Evolutionary conservation across 2,113 vertebrate species (phyloP), one percentile per base, ranked within the genome.

Genomic region (Alosa alosa): DNA sequence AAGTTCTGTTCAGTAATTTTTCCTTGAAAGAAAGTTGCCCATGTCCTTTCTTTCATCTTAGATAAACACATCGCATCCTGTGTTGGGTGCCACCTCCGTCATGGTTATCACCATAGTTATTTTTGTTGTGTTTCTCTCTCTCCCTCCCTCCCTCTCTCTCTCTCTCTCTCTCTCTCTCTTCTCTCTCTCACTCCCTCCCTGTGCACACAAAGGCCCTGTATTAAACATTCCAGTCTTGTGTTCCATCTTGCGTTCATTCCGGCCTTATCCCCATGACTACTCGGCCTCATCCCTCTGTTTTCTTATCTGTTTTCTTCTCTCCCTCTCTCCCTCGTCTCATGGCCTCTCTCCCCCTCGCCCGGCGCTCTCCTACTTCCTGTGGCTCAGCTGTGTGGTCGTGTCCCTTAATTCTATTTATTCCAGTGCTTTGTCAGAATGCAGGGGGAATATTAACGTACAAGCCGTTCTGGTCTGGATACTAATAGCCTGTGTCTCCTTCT

Each of bases 401-500:
- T 95, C 93, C 94, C 94, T n/a, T n/a, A n/a, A n/a, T n/a, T n/a
- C n/a, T n/a, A n/a, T n/a, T n/a, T n/a, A n/a, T n/a, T n/a, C n/a
- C n/a, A n/a, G 95, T 95, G 95, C 95, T 95, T 95, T 95, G 95
- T 96, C 93, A 91, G 93, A 94, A 95, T 94, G 95, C 92, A 89
- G 86, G 49, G 92, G 94, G 95, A 95, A 95, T 95, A 94, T 95
- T 96, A 95, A 95, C 94, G 94, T 93, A 94, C 94, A 94, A 87
- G 92, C 92, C 92, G 93, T 93, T 91, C 92, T 89, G 91, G 93
- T 93, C 92, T 94, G 94, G 92, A 92, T 95, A 95, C 95, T 94
- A 95, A 95, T 95, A 91, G 91, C 89, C 91, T 90, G 90, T 93
- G 92, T 93, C 91, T 91, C 87, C 82, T 90, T 89, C 87, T 84